Evolutionary conservation across 2,888 invertebrate species (phyloP), one percentile per base, ranked within the genome.

Genomic region (Apamea sordens): DNA sequence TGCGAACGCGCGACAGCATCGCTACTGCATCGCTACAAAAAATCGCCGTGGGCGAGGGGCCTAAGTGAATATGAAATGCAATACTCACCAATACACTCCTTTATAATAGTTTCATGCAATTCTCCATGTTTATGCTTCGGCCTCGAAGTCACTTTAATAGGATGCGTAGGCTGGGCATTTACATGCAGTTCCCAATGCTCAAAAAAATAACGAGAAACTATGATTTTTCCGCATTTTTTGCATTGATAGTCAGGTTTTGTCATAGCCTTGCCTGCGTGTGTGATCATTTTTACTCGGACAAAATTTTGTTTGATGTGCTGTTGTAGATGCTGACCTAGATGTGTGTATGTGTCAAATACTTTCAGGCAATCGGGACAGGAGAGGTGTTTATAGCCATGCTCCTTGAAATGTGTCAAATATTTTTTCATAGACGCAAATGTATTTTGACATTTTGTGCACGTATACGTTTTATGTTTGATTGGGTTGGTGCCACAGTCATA

Each of bases 101-200:
- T 74, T 1, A 84, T 41, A 0, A 61, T 50, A 1, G n/a, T 68
- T 15, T 73, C 73, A 44, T 53, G 53, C 5, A 84, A 8, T 0
- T 84, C 69, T 4, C 64, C 76, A 0, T 6, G 4, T 0, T 15
- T 24, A 0, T 28, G 10, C 0, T 10, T 24, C 3, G 36, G 21
- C 2, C 64, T 36, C 0, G 70, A 36, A 0, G 28, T 56, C 0
- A 67, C 61, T 0, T 21, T 53, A 0, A 65, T 41, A 0, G 56
- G 41, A 0, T 65, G 32, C 0, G 41, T 41, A 0, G 84, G 84
- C 0, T 56, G 10, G 0, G 18, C 18, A 8, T 41, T 70, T 0
- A 94, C 41, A 73, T 95, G 95, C 0, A 21, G 3, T 64, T 94
- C 94, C 94, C 94, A 95, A 47, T 95, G 95, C 0, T 36, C 0